Base-by-base conservation (phyloP, 2,113 vertebrate species). In the Barbus barbus region DNA sequence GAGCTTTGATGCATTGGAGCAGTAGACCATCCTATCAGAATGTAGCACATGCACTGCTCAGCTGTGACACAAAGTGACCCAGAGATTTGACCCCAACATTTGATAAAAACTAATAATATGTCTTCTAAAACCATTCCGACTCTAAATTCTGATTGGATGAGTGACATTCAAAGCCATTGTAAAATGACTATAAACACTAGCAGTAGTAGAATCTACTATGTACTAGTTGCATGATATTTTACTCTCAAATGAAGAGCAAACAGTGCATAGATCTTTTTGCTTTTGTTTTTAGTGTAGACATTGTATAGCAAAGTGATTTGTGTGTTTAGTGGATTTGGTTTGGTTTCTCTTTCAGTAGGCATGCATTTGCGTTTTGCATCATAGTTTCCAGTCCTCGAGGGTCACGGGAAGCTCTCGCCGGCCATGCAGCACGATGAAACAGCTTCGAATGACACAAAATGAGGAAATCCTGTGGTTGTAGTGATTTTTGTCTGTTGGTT, bases 391-490 rank as follows among this genome's bases (percentile, higher is more conserved):
- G 60, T 33, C 24, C 41, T 80, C 4, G 11, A 78, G 76, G 76
- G 56, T 78, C 56, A 20, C n/a, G 1, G 76, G 14, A 61, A 44
- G 33, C 76, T 60, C 33, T 60, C 4, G 1, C 53, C 5, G 33
- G 22, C 8, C 38, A 13, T 31, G n/a, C 58, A 24, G 24, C 38
- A 13, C 1, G 14, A 65, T 46, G 2, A 63, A 24, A 18, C 60
- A 20, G 24, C 41, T 61, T 67, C 26, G 86, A 89, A 81, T 31
- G 71, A 51, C 84, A 86, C 44, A 81, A 56, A 26, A 36, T 60
- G 24, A 33, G 93, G 93, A 95, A 94, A 93, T 95, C 93, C 93
- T 95, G 92, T 90, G 92, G 89, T 86, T 81, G 63, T 86, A 87
- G 82, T 31, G 85, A 78, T 89, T 33, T 72, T 83, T 76, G 81